These are phyloP conservation scores for Enteromius anoplus DNA, from an alignment of 2,797 vertebrate genomes.

Conservation along the genomic window DNA sequence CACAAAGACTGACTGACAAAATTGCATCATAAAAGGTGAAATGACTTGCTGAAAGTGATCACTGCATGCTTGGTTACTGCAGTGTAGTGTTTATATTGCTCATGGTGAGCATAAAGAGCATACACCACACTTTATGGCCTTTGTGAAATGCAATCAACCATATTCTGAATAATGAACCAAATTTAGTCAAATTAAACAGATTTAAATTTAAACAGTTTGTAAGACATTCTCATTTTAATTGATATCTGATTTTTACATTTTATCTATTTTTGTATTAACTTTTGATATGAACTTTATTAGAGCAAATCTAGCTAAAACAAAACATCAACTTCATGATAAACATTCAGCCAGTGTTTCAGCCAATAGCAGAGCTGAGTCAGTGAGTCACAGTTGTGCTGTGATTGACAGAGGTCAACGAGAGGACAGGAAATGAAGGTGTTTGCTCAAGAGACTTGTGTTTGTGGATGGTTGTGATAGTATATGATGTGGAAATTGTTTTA, in stretches of 20 bases:
- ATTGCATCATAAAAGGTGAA: not conserved
- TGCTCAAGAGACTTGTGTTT: not conserved
- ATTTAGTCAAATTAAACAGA: not conserved
- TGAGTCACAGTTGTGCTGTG: not conserved
- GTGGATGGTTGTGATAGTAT: slow-evolving; percentile 7
- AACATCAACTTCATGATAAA: not conserved
- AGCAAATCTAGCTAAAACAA: not conserved
- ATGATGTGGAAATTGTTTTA: not conserved
- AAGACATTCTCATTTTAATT: not conserved
- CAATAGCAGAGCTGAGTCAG: not conserved
- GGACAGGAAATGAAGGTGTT: not conserved
- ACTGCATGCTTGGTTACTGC: not conserved
- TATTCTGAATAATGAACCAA: not conserved
- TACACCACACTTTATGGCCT: not conserved
- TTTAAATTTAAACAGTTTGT: too few relatives aligned
- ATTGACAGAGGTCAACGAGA: slow-evolving; percentile 10
- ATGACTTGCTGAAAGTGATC: not conserved
- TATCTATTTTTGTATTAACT: not conserved
- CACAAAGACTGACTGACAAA: not conserved
- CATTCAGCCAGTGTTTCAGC: not conserved
- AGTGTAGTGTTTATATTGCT: not conserved
- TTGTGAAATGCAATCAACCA: not conserved
- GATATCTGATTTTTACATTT: not conserved
- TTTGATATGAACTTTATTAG: too few relatives aligned
- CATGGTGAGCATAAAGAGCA: not conserved